phyloP scores from a whole-genome alignment of 2,797 vertebrate species.

The Crocodylus rhombifer region DNA sequence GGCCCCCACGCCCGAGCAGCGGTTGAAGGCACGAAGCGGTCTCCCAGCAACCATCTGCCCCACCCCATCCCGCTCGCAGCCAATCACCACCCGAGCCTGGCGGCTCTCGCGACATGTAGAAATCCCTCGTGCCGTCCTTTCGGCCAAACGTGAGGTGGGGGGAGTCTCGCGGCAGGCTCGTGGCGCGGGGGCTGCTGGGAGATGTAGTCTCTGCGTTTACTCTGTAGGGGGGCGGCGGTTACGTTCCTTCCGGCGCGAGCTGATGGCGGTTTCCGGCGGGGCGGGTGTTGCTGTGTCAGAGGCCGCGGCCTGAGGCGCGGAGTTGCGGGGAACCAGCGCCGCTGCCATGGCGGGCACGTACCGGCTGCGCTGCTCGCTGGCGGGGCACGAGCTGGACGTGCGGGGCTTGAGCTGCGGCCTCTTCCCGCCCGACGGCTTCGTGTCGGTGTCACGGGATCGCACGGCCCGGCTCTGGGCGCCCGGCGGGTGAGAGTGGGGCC shows the following conservation, averaged over 20 bases:
- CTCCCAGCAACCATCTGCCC: conserved; percentile 8
- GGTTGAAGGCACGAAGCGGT: fast-evolving
- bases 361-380: conserved; percentile 91
- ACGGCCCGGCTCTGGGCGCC: conserved; percentile 94
- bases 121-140: fast-evolving
- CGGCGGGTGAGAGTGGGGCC: conserved; percentile 84
- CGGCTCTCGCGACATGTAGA: fast-evolving
- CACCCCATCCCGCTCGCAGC: neutral
- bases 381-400: conserved; percentile 94
- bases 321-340: conserved; percentile 45
- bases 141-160: fast-evolving
- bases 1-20: fast-evolving
- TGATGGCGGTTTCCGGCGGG: conserved; percentile 44
- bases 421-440: conserved; percentile 90
- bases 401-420: conserved; percentile 85
- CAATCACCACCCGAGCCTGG: fast-evolving
- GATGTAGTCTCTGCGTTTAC: fast-evolving
- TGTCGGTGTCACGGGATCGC: conserved; percentile 95
- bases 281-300: conserved; percentile 78
- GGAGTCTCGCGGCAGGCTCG: fast-evolving
- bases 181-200: conserved; percentile 14
- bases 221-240: fast-evolving
- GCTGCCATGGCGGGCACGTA: conserved; percentile 79
- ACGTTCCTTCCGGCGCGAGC: conserved; percentile 18
- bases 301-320: neutral